These are phyloP conservation scores for Drepana arcuata DNA, from an alignment of 1,140 invertebrate genomes.

Conservation along the genomic window DNA sequence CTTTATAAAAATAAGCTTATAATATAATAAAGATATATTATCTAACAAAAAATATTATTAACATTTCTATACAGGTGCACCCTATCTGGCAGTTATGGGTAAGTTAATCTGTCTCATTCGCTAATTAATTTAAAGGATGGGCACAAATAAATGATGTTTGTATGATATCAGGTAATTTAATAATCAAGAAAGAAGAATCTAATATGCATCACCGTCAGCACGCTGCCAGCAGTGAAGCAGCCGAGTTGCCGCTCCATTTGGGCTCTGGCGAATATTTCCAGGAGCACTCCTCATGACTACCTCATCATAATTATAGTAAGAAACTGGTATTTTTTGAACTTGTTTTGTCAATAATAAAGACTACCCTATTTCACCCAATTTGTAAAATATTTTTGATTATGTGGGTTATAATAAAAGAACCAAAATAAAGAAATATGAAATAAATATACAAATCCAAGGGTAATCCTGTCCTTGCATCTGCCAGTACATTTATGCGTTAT, in stretches of 20 bases:
- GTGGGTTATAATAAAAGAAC: conserved; percentile 32
- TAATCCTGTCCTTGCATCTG: conserved; percentile 25
- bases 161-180: conserved; percentile 48
- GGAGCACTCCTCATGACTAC: conserved; percentile 10
- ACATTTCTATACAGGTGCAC: conserved; percentile 29
- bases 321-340: conserved; percentile 61
- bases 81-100: conserved; percentile 21
- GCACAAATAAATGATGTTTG: conserved; percentile 23
- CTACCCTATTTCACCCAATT: conserved; percentile 21
- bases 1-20: conserved; percentile 46
- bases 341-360: conserved; percentile 59
- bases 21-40: conserved; percentile 54
- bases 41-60: conserved; percentile 33
- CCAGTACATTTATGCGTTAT: conserved; percentile 17
- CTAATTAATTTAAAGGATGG: conserved; percentile 23
- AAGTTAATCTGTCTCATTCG: conserved; percentile 47
- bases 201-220: neutral
- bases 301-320: conserved; percentile 62
- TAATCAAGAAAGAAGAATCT: conserved; percentile 4
- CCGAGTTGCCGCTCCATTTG: conserved; percentile 6
- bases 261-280: conserved; percentile 6
- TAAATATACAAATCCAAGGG: conserved; percentile 34
- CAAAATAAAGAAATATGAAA: conserved; percentile 30
- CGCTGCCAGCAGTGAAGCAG: neutral
- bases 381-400: conserved; percentile 33